Evolutionary conservation across 1,140 invertebrate species (phyloP), one percentile per base, ranked within the genome.

Genomic region (Apolygus lucorum): DNA sequence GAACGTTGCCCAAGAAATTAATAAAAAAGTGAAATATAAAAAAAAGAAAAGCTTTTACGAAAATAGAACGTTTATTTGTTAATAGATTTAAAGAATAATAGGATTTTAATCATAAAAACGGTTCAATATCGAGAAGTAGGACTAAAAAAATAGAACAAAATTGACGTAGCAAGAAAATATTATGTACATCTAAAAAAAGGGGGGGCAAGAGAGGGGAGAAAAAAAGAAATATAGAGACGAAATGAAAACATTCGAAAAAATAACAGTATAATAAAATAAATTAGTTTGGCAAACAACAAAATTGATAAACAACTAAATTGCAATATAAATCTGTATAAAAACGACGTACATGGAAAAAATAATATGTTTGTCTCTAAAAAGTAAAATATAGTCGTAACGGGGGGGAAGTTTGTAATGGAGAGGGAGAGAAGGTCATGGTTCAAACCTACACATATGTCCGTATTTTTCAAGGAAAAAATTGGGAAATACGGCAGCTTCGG

Each of bases 211-310:
- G 34, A 42, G 4, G 34, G 34, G 34, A 42, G 17, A 59, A 59
- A 8, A 22, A 21, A 59, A 59, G 22, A 4, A 59, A 59, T 59
- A 59, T 59, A 8, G 17, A 49, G 54, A 59, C 54, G 54, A 24
- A 59, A 59, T 59, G 22, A 24, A 59, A 49, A 17, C 8, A 59
- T 59, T 11, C 11, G 4, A 13, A 59, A 59, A 59, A 59, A 59
- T 22, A 59, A 59, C 54, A 24, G 13, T 24, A 17, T 59, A 13
- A 59, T 59, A 59, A 59, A 59, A 59, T 59, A 59, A 59, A 59
- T 59, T 59, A 59, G 54, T 59, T 59, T 59, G 11, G 54, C 54
- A 59, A 59, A 17, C 54, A 59, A 59, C 54, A 59, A 59, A 59
- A 59, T 11, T 42, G 8, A 59, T 59, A 59, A 59, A 24, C 54